Conservation (phyloP, 2,888 invertebrate species). For the Drosophila atripex region DNA sequence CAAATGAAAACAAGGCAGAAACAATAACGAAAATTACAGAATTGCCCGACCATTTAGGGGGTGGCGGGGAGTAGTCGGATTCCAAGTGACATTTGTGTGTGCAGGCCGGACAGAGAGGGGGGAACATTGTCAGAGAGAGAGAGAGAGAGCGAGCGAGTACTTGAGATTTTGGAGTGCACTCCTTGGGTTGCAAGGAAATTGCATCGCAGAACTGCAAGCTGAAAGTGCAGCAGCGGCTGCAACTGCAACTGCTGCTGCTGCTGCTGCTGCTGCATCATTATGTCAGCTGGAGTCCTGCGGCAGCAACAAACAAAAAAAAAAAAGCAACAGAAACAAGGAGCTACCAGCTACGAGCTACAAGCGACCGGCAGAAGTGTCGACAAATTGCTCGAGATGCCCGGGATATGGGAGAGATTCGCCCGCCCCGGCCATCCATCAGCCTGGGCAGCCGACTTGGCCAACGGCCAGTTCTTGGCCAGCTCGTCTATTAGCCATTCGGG, state of each 20-base stretch:
- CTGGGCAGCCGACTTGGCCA: slow-evolving; percentile 61
- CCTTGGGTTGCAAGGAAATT: slow-evolving; percentile 24
- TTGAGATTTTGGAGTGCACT: slow-evolving; percentile 27
- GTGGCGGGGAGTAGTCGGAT: slow-evolving; percentile 3
- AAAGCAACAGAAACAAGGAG: not conserved
- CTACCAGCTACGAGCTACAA: not conserved
- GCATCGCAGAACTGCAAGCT: slow-evolving; percentile 2
- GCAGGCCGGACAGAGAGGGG: too few relatives aligned
- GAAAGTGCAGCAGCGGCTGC: slow-evolving; percentile 37
- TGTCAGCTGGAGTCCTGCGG: slow-evolving; percentile 41
- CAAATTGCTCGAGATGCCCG: slow-evolving; percentile 59
- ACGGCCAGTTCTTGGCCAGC: slow-evolving; percentile 40
- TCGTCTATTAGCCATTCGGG: slow-evolving; percentile 17
- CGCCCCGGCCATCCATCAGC: slow-evolving; percentile 26
- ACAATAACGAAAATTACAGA: slow-evolving; percentile 69
- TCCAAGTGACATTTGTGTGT: slow-evolving; percentile 37
- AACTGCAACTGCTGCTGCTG: slow-evolving; percentile 41
- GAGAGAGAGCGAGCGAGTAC: slow-evolving; percentile 13
- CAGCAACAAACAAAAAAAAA: slow-evolving; percentile 9
- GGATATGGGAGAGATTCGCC: slow-evolving; percentile 3
- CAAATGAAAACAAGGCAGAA: slow-evolving; percentile 22
- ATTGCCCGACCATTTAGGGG: slow-evolving; percentile 72
- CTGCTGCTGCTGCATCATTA: slow-evolving; percentile 47
- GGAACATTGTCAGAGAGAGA: slow-evolving; percentile 1
- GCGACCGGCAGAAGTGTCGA: slow-evolving; percentile 66